Evolutionary conservation across 2,113 vertebrate genomes (phyloP), one percentile per base, ranked within the genome.

Genomic region (Alexandromys fortis): DNA sequence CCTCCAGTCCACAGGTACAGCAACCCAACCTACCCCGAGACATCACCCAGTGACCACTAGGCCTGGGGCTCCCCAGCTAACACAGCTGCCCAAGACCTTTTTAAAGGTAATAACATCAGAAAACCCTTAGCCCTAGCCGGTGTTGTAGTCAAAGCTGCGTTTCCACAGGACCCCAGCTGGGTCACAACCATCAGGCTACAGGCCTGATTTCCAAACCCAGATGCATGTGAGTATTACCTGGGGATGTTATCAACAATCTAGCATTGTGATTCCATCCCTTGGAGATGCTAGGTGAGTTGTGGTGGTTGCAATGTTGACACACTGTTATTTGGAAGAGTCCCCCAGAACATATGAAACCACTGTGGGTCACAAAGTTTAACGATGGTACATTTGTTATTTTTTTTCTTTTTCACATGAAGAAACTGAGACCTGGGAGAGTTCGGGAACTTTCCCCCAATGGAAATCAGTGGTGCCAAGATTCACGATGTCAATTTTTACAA

Each of bases 161-260:
- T 81, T 78, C 49, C 65, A 9, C 16, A 76, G 83, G 61, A 45
- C 30, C 28, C 16, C 14, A 16, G 13, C 30, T 22, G 72, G 83
- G 19, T 49, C 42, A 58, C 0, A 12, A n/a, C 17, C 30, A 0
- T 47, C 58, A 79, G 61, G 24, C 52, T 95, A 14, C 1, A 49
- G 19, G 4, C 7, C 14, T 81, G 10, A 3, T 33, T 73, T 42
- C 72, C 92, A 68, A 83, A 81, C 12, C 3, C 65, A 52, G 13
- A 55, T 67, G 2, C 0, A 3, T 1, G 2, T 0, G n/a, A 1
- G 12, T 30, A n/a, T 86, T 52, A 42, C 33, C 65, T 26, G 16
- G 67, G 70, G 42, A 77, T 19, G 45, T 55, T 68, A 47, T 70
- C 65, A n/a, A 58, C n/a, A 55, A 6, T 10, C 76, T 3, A 26